Percentiles rank a stretch among this genome's conserved stretches.
These are phyloP conservation scores for Vanessa tameamea DNA, from an alignment of 1,140 invertebrate species.

Conservation along the genomic window DNA sequence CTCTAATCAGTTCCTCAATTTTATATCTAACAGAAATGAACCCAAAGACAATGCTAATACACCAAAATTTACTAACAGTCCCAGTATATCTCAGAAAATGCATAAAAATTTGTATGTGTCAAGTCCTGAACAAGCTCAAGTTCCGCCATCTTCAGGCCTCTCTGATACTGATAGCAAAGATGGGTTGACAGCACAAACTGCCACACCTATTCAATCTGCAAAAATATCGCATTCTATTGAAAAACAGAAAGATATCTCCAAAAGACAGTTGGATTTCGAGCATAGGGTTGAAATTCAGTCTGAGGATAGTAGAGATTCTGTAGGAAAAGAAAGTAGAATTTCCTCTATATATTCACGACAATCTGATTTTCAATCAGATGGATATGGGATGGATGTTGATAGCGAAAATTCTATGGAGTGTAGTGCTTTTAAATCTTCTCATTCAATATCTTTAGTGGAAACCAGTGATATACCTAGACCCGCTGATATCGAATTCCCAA, in stretches of 20 bases:
- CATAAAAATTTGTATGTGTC: constrained; percentile 80
- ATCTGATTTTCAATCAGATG: constrained; percentile 74
- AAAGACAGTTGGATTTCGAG: constrained; percentile 78
- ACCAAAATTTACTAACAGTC: constrained; percentile 77
- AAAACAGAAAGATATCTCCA: constrained; percentile 78
- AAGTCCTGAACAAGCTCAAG: constrained; percentile 79
- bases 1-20: constrained; percentile 77
- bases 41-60: constrained; percentile 79
- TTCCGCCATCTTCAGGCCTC: constrained; percentile 71
- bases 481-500: constrained; percentile 76
- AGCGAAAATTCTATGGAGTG: constrained; percentile 80
- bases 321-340: constrained; percentile 78
- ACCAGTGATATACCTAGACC: constrained; percentile 77
- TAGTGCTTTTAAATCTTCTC: constrained; percentile 72
- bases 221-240: constrained; percentile 67
- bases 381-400: constrained; percentile 78
- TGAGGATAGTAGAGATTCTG: constrained; percentile 78
- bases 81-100: constrained; percentile 80
- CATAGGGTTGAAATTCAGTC: constrained; percentile 72
- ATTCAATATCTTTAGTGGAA: constrained; percentile 75
- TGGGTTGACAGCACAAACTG: constrained; percentile 69
- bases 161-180: constrained; percentile 76
- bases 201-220: constrained; percentile 69
- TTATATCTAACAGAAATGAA: constrained; percentile 78
- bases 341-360: constrained; percentile 73